Conservation (phyloP, 2,797 vertebrate genomes). For the Enteromius argenteus region DNA sequence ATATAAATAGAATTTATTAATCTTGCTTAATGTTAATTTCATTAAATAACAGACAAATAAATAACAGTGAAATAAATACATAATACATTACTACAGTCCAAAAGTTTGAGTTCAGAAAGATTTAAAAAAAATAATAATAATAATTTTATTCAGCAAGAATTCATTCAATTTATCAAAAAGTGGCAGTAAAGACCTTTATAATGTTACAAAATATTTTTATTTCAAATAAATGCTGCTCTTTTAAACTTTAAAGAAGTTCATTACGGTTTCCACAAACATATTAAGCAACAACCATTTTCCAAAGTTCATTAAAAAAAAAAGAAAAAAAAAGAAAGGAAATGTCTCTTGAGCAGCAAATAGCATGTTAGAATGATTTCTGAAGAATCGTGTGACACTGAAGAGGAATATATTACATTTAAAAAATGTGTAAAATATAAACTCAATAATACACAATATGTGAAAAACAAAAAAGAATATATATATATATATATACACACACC, state of each 20-base stretch:
- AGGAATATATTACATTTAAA: neutral
- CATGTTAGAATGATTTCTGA: neutral
- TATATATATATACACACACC: no score
- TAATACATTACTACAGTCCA: neutral
- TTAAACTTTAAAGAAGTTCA: neutral
- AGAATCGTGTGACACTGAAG: neutral
- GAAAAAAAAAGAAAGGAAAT: no score
- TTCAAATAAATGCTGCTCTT: neutral
- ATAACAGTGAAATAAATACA: neutral
- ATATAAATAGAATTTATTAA: neutral
- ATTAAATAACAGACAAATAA: neutral
- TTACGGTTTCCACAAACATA: neutral
- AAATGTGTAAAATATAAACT: neutral
- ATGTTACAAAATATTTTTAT: neutral
- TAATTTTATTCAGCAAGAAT: neutral
- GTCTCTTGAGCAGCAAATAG: neutral
- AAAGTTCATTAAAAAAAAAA: neutral
- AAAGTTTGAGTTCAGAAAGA: neutral
- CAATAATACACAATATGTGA: neutral
- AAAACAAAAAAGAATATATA: neutral
- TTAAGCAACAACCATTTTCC: neutral
- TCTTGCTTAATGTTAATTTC: neutral
- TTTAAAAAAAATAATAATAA: no score
- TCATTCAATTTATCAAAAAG: neutral
- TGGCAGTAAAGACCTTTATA: neutral